Evolutionary conservation across 2,797 vertebrate species (phyloP).

Genomic region (Rhadinocentrus ornatus): DNA sequence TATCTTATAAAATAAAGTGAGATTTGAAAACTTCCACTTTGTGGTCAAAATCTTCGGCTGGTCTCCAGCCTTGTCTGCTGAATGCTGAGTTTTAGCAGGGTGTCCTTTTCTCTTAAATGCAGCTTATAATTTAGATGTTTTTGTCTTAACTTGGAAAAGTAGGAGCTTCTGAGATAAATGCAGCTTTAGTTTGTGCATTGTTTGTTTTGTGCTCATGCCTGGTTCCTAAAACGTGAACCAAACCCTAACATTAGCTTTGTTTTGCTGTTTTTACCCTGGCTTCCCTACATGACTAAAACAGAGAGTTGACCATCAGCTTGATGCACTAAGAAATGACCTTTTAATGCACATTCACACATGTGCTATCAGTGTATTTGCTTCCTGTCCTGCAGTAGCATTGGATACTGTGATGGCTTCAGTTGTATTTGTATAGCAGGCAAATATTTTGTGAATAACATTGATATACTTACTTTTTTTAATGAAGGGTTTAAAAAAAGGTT

Average conservation of each 20-base stretch:
- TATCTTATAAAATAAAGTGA: slow-evolving; percentile 51
- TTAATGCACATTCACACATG: not conserved
- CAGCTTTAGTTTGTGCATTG: slow-evolving; percentile 32
- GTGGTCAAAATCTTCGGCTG: slow-evolving; percentile 28
- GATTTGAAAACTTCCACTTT: slow-evolving; percentile 61
- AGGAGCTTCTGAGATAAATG: slow-evolving; percentile 55
- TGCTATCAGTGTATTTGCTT: not conserved
- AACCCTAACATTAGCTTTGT: slow-evolving; percentile 1
- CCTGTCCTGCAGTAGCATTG: not conserved
- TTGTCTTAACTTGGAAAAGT: slow-evolving; percentile 33
- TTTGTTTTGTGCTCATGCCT: slow-evolving; percentile 34
- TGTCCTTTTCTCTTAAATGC: slow-evolving; percentile 29
- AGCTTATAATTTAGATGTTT: slow-evolving; percentile 71
- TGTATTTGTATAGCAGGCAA: not conserved
- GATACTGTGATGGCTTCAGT: not conserved
- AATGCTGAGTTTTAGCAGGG: slow-evolving; percentile 12
- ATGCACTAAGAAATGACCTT: not conserved
- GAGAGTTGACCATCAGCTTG: not conserved
- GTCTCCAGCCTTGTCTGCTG: slow-evolving; percentile 37
- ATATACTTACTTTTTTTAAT: slow-evolving; percentile 1
- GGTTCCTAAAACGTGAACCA: not conserved
- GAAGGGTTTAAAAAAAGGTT: slow-evolving; percentile 17
- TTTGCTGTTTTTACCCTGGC: not conserved
- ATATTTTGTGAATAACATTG: slow-evolving; percentile 1
- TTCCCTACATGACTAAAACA: not conserved